Conservation (phyloP, 2,797 vertebrate genomes). For the Lepus oiostolus region DNA sequence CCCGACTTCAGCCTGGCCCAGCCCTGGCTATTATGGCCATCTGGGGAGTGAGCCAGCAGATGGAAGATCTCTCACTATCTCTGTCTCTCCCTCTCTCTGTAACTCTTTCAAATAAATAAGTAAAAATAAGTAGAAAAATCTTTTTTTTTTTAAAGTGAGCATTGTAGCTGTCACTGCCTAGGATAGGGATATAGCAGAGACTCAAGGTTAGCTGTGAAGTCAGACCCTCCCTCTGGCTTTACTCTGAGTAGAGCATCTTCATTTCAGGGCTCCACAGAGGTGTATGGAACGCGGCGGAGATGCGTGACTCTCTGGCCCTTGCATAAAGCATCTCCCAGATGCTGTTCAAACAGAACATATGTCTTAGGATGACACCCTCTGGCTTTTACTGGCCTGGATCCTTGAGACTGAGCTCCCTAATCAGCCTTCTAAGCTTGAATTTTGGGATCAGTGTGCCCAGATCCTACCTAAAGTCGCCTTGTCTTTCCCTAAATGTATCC, state of each 20-base stretch:
- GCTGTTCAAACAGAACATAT: not conserved
- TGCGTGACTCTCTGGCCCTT: not conserved
- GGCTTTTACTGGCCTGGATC: not conserved
- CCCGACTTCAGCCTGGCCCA: too few species aligned
- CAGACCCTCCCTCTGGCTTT: not conserved
- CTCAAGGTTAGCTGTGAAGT: not conserved
- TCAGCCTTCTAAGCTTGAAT: not conserved
- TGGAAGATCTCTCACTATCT: too few species aligned
- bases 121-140: too few species aligned
- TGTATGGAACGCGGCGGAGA: rapidly evolving
- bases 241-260: not conserved
- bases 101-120: too few species aligned
- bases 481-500: not conserved
- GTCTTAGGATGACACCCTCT: not conserved
- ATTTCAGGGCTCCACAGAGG: not conserved
- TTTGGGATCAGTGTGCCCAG: not conserved
- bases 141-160: too few species aligned
- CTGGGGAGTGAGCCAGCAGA: too few species aligned
- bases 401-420: not conserved
- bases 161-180: rapidly evolving
- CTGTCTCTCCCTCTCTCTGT: too few species aligned
- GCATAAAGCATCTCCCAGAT: not conserved
- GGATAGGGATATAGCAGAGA: rapidly evolving
- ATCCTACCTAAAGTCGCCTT: not conserved
- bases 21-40: too few species aligned